Base-by-base conservation (phyloP, 53 echinoderm and acorn worm genomes). In the Pentamera pediparva region DNA sequence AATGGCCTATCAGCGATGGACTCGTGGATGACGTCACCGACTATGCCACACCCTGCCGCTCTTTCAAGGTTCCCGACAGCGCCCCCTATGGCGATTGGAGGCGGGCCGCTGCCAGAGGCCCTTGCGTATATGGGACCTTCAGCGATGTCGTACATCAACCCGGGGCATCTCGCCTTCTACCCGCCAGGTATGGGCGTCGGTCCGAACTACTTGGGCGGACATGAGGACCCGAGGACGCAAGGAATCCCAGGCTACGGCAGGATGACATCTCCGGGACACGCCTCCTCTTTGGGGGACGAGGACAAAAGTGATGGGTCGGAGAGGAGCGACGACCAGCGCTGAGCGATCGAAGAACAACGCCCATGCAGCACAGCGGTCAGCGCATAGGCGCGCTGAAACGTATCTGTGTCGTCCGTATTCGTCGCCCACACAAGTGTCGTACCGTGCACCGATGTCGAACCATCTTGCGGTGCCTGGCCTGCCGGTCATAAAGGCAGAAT, bases 81-180 rank as follows among this genome's bases (percentile, higher is more conserved):
- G n/a, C 39, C 67, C 22, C 12, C 43, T 39, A 4, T 67, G 41
- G 41, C 67, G 18, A 21, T 67, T 8, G 29, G 41, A 12, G 45
- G 18, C 24, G 45, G 12, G 30, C 3, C 67, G 0, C 11, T 67
- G 5, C 24, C 47, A 2, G 67, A 67, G 4, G 41, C 41, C 3
- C 27, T 67, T 29, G n/a, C 67, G 5, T 67, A 40, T 43, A 15
- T 67, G 39, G 45, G 41, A 27, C 67, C 67, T 3, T 47, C 67
- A 12, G 67, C 67, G 30, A 67, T 67, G 8, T 67, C 67, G 21
- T 67, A 40, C 17, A 40, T 67, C 6, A 67, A 47, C 11, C 39
- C 67, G 15, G 67, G 67, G 7, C 67, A 67, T 67, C 40, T 67
- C 30, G 41, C 67, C 6, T 47, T 24, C 45, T 67, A 27, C 29